Conservation (phyloP, 2,113 vertebrate genomes). For the Chamaea fasciata region DNA sequence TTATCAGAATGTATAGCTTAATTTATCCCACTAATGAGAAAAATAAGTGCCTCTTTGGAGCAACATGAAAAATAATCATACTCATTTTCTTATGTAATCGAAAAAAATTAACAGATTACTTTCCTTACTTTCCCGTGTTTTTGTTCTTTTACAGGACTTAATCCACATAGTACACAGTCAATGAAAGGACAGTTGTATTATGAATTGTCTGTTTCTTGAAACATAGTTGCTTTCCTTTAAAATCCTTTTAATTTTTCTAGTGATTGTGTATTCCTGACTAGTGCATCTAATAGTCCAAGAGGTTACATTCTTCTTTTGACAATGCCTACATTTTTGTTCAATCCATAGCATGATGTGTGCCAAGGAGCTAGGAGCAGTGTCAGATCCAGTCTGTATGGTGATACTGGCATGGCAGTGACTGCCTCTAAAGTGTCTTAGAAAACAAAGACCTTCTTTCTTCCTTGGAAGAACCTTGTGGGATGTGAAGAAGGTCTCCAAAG, state of each 20-base stretch:
- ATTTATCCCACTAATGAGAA: conserved; percentile 20
- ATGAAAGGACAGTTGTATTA: not conserved
- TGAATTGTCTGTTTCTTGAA: not conserved
- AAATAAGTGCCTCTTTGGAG: not conserved
- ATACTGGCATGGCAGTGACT: not conserved
- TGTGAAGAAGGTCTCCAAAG: not conserved
- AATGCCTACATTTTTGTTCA: not conserved
- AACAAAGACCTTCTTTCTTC: not conserved
- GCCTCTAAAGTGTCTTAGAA: not conserved
- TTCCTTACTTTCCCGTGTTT: not conserved
- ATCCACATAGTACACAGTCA: not conserved
- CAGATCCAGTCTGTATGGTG: not conserved
- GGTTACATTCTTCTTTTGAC: not conserved
- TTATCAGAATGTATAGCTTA: not conserved
- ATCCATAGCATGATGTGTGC: not conserved
- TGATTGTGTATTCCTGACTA: not conserved
- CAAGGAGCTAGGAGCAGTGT: conserved; percentile 27
- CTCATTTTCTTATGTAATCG: not conserved
- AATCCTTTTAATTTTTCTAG: not conserved
- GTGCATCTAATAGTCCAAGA: not conserved
- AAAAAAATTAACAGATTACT: conserved; percentile 1
- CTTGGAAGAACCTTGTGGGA: not conserved
- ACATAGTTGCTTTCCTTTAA: not conserved
- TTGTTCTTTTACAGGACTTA: not conserved
- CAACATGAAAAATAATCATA: not conserved